Percentiles rank a stretch among this genome's conserved stretches.
Evolutionary conservation across 2,888 invertebrate genomes (phyloP).

Genomic region (Melanargia galathea): DNA sequence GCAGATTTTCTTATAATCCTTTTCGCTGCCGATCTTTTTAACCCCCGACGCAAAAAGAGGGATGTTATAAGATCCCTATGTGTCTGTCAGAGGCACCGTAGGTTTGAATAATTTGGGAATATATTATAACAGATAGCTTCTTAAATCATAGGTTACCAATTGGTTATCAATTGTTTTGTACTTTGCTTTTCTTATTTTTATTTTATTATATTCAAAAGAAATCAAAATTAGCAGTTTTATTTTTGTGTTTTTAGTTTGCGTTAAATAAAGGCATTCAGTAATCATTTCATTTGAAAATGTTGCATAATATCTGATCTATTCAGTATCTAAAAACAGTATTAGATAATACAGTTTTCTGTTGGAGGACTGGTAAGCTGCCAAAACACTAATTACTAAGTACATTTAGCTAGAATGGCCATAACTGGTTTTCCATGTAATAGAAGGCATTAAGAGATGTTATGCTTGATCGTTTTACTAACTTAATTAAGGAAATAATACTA

Average conservation of each 20-base stretch:
- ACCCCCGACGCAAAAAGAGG: too few species aligned
- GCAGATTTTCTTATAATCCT: conserved; percentile 26
- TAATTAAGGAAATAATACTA: background rate
- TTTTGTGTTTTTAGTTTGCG: too few species aligned
- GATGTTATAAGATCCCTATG: too few species aligned
- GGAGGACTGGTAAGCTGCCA: conserved; percentile 2
- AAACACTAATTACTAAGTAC: conserved; percentile 13
- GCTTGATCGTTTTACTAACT: background rate
- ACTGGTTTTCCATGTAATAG: background rate
- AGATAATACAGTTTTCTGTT: background rate
- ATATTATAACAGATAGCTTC: too few species aligned
- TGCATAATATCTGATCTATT: background rate
- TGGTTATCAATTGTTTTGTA: too few species aligned
- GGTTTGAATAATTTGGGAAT: too few species aligned
- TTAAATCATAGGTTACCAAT: too few species aligned
- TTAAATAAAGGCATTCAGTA: background rate
- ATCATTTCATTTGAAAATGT: background rate
- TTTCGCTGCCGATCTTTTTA: background rate
- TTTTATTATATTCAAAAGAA: too few species aligned
- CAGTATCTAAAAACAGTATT: background rate
- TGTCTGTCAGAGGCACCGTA: too few species aligned
- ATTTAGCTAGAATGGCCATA: conserved; percentile 5
- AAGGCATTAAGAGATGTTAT: background rate
- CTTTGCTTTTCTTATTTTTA: too few species aligned
- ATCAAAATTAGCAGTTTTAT: too few species aligned